Evolutionary conservation across 2,888 invertebrate genomes (phyloP).

Genomic region (Phyllotreta striolata): DNA sequence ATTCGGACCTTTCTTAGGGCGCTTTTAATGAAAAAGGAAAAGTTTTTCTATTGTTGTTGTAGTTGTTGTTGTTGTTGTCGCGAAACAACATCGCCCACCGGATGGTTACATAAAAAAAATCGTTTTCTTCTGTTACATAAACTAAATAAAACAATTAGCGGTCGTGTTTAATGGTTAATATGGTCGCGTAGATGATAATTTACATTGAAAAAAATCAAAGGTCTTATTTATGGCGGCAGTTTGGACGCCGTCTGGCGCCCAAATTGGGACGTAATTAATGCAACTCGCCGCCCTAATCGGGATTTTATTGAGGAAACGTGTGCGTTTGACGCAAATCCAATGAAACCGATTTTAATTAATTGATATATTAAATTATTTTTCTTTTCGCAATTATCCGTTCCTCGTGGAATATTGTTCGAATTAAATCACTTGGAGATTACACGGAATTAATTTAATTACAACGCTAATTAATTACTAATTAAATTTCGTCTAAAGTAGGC

Average conservation of each 20-base stretch:
- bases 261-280: constrained; percentile 16
- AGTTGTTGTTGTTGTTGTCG: no score
- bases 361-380: no score
- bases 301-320: constrained; percentile 18
- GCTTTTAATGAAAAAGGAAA: no score
- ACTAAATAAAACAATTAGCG: constrained; percentile 7
- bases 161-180: constrained; percentile 2
- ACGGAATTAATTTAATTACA: no score
- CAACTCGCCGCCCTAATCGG: constrained; percentile 3
- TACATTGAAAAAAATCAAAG: constrained; percentile 14
- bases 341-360: neutral
- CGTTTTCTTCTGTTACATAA: constrained; percentile 12
- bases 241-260: constrained; percentile 3
- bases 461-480: no score
- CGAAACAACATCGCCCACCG: no score
- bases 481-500: no score
- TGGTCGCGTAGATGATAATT: constrained; percentile 12
- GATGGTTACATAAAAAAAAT: neutral
- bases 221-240: constrained; percentile 11
- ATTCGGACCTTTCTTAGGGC: no score
- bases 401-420: no score
- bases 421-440: no score
- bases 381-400: no score
- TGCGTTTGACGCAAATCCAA: constrained; percentile 16
- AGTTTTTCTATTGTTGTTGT: no score